phyloP scores from a whole-genome alignment of 2,113 vertebrate genomes.

The Planiliza haematocheilus region DNA sequence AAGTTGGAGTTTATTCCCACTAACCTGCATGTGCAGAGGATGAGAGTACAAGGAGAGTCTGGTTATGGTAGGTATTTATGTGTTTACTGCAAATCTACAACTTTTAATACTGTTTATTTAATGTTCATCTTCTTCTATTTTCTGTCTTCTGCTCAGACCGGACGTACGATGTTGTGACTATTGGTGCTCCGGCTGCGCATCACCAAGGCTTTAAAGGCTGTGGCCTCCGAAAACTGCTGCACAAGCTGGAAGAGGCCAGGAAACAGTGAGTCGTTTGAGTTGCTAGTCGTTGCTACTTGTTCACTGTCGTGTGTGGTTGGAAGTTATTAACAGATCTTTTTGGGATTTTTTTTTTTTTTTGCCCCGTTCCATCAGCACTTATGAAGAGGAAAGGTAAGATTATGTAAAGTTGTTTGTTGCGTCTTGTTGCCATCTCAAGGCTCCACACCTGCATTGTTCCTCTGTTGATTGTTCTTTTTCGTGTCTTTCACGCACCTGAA shows the following conservation, averaged over 20 bases:
- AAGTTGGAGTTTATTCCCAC: constrained; percentile 98
- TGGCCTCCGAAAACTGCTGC: constrained; percentile 92
- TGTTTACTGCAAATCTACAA: not conserved
- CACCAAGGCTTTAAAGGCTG: constrained; percentile 97
- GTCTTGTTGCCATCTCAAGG: not conserved
- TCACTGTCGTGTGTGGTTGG: constrained; percentile 11
- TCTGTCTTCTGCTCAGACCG: constrained; percentile 82
- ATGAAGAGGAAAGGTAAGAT: constrained; percentile 97
- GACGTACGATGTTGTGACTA: constrained; percentile 97
- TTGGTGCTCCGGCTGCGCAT: constrained; percentile 96
- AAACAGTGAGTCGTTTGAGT: constrained; percentile 90
- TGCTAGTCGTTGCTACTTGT: not conserved
- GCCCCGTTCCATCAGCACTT: constrained; percentile 84
- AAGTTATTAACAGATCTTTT: not conserved
- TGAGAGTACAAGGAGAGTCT: constrained; percentile 96
- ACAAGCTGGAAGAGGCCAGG: constrained; percentile 96
- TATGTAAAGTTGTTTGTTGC: not conserved
- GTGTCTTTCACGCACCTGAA: not conserved
- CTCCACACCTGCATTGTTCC: constrained; percentile 31
- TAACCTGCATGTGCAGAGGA: constrained; percentile 97
- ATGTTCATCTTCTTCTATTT: not conserved
- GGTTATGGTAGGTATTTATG: constrained; percentile 87
- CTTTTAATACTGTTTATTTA: not conserved
- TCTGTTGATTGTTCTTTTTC: not conserved
- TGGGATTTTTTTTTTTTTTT: constrained; percentile 64